These are phyloP conservation scores for Hippopotamus amphibius DNA, from an alignment of 2,113 vertebrate genomes.

Conservation along the genomic window DNA sequence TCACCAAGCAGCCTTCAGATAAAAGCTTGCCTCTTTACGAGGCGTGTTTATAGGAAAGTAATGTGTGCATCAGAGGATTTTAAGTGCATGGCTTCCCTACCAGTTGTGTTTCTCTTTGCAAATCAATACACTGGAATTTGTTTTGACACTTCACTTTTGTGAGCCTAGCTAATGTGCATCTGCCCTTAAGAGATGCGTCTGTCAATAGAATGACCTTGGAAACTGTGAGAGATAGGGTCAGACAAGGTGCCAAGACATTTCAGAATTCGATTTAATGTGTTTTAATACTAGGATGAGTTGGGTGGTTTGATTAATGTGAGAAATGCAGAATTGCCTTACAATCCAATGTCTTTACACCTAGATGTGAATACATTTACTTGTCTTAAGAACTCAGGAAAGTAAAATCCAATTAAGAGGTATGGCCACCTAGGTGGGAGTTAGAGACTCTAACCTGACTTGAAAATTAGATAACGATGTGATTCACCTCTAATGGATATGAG, in stretches of 20 bases:
- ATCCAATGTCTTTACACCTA: not conserved
- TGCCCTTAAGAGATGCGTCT: not conserved
- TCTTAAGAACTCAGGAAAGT: slow-evolving; percentile 28
- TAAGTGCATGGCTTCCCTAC: not conserved
- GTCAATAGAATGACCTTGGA: not conserved
- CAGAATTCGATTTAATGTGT: not conserved
- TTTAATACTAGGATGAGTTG: not conserved
- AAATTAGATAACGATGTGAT: not conserved
- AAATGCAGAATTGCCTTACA: not conserved
- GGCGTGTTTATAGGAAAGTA: not conserved
- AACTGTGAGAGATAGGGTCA: not conserved
- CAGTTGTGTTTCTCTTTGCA: not conserved
- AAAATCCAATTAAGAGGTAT: slow-evolving; percentile 28
- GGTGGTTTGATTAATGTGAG: slow-evolving; percentile 8
- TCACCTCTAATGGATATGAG: not conserved
- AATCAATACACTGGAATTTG: not conserved
- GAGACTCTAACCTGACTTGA: slow-evolving; percentile 39
- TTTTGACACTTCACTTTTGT: slow-evolving; percentile 6
- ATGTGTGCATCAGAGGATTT: not conserved
- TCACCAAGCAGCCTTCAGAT: not conserved
- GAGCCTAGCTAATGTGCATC: not conserved
- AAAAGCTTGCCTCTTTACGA: not conserved
- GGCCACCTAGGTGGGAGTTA: not conserved
- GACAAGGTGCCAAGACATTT: not conserved
- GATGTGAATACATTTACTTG: not conserved